Evolutionary conservation across 2,797 vertebrate genomes (phyloP), one percentile per base, ranked within the genome.

Genomic region (Sebastes miniatus): DNA sequence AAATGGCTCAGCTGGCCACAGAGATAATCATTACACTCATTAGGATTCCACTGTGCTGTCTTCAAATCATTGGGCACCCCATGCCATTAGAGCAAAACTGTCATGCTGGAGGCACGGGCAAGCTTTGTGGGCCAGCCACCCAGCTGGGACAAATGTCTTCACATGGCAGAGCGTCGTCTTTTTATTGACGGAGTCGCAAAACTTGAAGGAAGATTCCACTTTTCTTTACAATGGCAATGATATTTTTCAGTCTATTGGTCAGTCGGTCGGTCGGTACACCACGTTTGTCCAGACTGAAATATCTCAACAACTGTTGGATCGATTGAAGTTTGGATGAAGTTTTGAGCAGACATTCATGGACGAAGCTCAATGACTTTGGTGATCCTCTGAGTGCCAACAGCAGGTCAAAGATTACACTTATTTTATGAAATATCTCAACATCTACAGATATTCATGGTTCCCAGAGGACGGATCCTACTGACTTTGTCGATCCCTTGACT

Each of bases 1-100:
- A 77, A 90, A 87, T 59, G 81, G 77, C 72, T 80, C 77, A 69
- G 84, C 71, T 64, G 74, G 81, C 75, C 73, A 25, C 81, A 73
- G 66, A 89, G 83, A 90, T 86, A 76, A 91, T 91, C 84, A 81
- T 83, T 81, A 67, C 62, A 31, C 79, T 88, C 88, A 77, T 89
- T 85, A 86, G 79, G 86, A 81, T 72, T 84, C 89, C 73, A 68
- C 82, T 82, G 85, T n/a, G 83, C 58, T 22, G 72, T 67, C 73
- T 59, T 83, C 72, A 83, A 83, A 85, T 79, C 74, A 56, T 11
- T 31, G 84, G 62, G 10, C 80, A 39, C 78, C 61, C 20, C 20
- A 6, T 34, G 80, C 76, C 83, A 73, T 87, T 57, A 81, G 16
- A 66, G 64, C 34, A 34, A 78, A 75, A 76, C 69, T 54, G 57